Conservation (phyloP, 30 jellyfish, hydroid and myxozoan genomes). For the Pseudorhiza aurosa region DNA sequence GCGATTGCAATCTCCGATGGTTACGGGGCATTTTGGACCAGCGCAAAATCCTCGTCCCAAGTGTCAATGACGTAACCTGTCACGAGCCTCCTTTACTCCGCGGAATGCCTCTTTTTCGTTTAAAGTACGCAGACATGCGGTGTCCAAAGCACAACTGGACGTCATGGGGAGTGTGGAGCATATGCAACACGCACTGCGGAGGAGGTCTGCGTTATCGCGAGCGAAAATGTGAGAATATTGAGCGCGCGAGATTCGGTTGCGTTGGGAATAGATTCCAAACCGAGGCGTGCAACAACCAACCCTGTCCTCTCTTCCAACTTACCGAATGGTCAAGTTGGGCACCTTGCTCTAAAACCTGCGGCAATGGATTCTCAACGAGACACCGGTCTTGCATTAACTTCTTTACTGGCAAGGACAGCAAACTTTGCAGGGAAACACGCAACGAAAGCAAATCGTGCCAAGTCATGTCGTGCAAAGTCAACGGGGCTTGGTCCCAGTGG, state of each 20-base stretch:
- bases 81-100: constrained; percentile 50
- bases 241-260: constrained; percentile 66
- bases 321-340: constrained; percentile 94
- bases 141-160: constrained; percentile 87
- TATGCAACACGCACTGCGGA: constrained; percentile 89
- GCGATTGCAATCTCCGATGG: constrained; percentile 92
- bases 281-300: constrained; percentile 73
- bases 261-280: constrained; percentile 75
- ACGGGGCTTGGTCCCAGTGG: constrained; percentile 96
- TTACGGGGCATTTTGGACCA: constrained; percentile 38
- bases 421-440: constrained; percentile 67
- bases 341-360: constrained; percentile 74
- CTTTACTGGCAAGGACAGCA: constrained; percentile 64
- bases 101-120: constrained; percentile 53
- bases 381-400: constrained; percentile 81
- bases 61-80: constrained; percentile 64
- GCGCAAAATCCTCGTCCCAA: constrained; percentile 48
- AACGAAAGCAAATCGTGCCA: constrained; percentile 68
- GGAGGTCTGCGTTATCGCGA: constrained; percentile 84
- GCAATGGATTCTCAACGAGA: constrained; percentile 70
- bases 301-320: constrained; percentile 77
- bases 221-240: constrained; percentile 73
- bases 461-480: constrained; percentile 47
- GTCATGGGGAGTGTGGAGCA: constrained; percentile 89
- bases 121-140: constrained; percentile 40